phyloP scores from a whole-genome alignment of 2,113 vertebrate genomes.

The Pluvianellus socialis region DNA sequence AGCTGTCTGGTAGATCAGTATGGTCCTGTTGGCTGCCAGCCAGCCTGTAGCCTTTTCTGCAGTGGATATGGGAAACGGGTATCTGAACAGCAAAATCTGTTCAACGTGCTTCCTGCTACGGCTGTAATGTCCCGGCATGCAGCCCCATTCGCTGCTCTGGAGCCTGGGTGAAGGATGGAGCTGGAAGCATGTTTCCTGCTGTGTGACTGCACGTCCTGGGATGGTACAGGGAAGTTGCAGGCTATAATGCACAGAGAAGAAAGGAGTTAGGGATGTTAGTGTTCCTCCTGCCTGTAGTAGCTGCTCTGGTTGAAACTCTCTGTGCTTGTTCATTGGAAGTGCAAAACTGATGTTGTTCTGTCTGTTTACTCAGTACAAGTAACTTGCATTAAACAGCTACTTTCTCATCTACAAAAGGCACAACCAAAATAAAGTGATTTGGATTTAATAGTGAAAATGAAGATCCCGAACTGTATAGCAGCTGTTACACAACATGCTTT shows the following conservation, averaged over 20 bases:
- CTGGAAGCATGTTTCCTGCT: not conserved
- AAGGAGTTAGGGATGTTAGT: not conserved
- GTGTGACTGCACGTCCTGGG: not conserved
- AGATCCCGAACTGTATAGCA: not conserved
- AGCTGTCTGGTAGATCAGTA: not conserved
- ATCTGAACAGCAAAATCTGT: not conserved
- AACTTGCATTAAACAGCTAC: not conserved
- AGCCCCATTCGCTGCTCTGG: accelerated
- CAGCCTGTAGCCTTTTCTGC: not conserved
- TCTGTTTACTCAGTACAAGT: not conserved
- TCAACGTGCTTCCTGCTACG: accelerated
- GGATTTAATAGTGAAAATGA: not conserved
- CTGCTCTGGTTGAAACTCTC: not conserved
- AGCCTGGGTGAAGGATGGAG: not conserved
- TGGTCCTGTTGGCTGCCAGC: not conserved
- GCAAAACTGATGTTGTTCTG: not conserved
- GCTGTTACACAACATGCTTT: not conserved
- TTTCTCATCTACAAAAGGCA: not conserved
- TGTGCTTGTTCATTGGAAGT: not conserved
- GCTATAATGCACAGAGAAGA: not conserved
- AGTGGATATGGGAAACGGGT: not conserved
- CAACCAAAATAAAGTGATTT: not conserved
- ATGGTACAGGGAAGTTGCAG: not conserved
- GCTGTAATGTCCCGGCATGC: accelerated
- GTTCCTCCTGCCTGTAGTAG: not conserved